Base-by-base conservation (phyloP, 1,140 invertebrate genomes). In the Armadillidium nasatum region DNA sequence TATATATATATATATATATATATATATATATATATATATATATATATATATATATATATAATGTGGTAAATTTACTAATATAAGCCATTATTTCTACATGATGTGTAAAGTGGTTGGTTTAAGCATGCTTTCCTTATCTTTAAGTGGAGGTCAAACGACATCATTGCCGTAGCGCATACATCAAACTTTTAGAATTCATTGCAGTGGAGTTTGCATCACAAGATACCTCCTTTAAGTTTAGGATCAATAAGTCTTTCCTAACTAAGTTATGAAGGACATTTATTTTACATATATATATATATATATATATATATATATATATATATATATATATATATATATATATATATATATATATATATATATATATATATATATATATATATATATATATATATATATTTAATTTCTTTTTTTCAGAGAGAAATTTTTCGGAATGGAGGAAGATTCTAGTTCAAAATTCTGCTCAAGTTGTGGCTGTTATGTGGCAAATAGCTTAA, bases 1-100 rank as follows among this genome's bases (percentile, higher is more conserved):
- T 60, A 60, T 60, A 60, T 60, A 60, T 60, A 60, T 60, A 60
- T 60, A 60, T 60, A 60, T 54, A 60, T 60, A 60, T 60, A 60
- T 60, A 60, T 60, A 60, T 60, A 60, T 21, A 60, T 21, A 60
- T 60, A 60, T 60, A 21, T 15, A 60, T 60, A 60, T 60, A 60
- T 60, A 60, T 60, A 60, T 60, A 60, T 60, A 60, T 60, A 60
- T 60, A 60, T 60, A 60, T 60, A 60, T 60, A 60, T 21, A 60
- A n/a, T n/a, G n/a, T n/a, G n/a, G n/a, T n/a, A n/a, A n/a, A n/a
- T n/a, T n/a, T n/a, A n/a, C n/a, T 60, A 33, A 33, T 33, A 33
- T 33, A 33, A 33, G 6, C 33, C 33, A 33, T 33, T 33, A 33
- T 33, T 3, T 3, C 33, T 33, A 33, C 33, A 33, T 33, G 33